These are phyloP conservation scores for Gephyroberyx darwinii DNA, from an alignment of 2,797 vertebrate species.

Conservation along the genomic window DNA sequence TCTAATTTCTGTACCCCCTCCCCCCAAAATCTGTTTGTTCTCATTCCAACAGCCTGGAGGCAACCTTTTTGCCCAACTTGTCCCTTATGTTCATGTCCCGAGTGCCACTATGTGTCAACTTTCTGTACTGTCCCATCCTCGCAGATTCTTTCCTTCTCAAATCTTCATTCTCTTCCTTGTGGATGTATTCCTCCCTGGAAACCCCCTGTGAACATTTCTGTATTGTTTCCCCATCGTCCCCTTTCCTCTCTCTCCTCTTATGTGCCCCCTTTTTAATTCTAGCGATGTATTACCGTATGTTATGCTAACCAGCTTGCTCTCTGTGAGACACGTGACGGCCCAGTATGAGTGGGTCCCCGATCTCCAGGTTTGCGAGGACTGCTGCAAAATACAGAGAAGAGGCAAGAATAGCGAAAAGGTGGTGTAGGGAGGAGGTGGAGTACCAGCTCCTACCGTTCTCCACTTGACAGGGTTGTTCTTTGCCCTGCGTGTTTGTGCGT, in stretches of 20 bases:
- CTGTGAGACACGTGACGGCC: slow-evolving; percentile 10
- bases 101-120: slow-evolving; percentile 61
- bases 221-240: slow-evolving; percentile 68
- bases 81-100: slow-evolving; percentile 62
- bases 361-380: slow-evolving; percentile 1
- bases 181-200: slow-evolving; percentile 67
- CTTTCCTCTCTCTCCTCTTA: slow-evolving; percentile 73
- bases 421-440: too few relatives aligned
- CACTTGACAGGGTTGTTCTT: slow-evolving; percentile 32
- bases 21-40: slow-evolving; percentile 61
- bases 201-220: slow-evolving; percentile 71
- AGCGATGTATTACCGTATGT: slow-evolving; percentile 22
- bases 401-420: too few relatives aligned
- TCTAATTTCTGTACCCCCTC: slow-evolving; percentile 70
- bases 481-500: slow-evolving; percentile 10
- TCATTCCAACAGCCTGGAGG: slow-evolving; percentile 70
- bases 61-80: slow-evolving; percentile 53
- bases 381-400: too few relatives aligned
- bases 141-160: slow-evolving; percentile 57
- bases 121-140: slow-evolving; percentile 63
- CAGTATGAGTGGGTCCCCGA: slow-evolving; percentile 23
- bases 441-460: background rate
- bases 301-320: slow-evolving; percentile 20
- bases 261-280: slow-evolving; percentile 29
- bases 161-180: slow-evolving; percentile 70